Evolutionary conservation across 2,888 invertebrate species (phyloP).

Genomic region (Harpalus rubripes): DNA sequence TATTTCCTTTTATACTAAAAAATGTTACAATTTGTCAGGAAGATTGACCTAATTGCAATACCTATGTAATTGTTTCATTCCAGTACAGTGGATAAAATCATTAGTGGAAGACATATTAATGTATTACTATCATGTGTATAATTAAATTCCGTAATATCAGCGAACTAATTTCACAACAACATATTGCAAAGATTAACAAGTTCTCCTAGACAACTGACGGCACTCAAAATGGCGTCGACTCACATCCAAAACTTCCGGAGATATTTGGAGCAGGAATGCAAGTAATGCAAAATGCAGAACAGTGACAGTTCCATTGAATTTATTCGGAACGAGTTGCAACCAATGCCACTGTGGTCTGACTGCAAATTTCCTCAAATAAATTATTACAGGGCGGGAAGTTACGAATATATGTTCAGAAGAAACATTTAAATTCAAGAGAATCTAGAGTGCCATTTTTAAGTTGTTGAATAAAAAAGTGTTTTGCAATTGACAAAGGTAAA

Average conservation of each 20-base stretch:
- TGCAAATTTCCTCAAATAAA: background rate
- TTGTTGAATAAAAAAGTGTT: too few species aligned
- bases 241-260: background rate
- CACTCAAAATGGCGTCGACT: constrained; percentile 16
- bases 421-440: too few species aligned
- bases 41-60: background rate
- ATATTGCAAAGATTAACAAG: constrained; percentile 57
- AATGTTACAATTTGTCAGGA: too few species aligned
- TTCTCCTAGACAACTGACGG: constrained; percentile 42
- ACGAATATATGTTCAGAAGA: too few species aligned
- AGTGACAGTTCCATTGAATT: constrained; percentile 38
- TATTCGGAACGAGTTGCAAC: constrained; percentile 11
- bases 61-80: constrained; percentile 28
- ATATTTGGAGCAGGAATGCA: constrained; percentile 51
- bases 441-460: too few species aligned
- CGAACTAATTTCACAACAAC: constrained; percentile 52
- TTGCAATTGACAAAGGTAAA: too few species aligned
- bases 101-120: constrained; percentile 35
- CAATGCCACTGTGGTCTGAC: background rate
- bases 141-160: constrained; percentile 63
- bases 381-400: background rate
- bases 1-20: too few species aligned
- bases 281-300: constrained; percentile 52
- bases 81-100: constrained; percentile 22
- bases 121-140: constrained; percentile 53